Base-by-base conservation (phyloP, 1,140 invertebrate species). In the Psilanteris sp. region DNA sequence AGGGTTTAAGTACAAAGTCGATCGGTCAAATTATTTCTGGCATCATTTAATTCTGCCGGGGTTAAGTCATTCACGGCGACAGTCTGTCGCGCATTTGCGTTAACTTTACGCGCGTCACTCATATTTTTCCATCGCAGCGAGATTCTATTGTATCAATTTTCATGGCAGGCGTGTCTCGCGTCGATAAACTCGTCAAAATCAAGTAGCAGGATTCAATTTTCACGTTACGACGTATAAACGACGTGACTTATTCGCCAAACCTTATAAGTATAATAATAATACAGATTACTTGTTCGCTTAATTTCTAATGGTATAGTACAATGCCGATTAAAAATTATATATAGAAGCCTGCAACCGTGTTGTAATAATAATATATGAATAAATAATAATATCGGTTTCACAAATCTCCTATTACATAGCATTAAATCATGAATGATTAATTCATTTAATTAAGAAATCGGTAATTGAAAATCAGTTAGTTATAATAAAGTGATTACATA, bases 41-140 rank as follows among this genome's bases (percentile, higher is more conserved):
- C 43, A 22, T 14, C 43, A 22, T 52, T 66, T 57, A 57, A 64
- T 72, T 64, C 52, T 57, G 34, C 41, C 10, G 52, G 34, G 43
- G 52, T 59, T 73, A 57, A 73, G 52, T 66, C 43, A 57, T 64
- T 48, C 57, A 18, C 32, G 57, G 57, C 57, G 68, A 64, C 68
- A 55, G 68, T 7, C 39, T 50, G 68, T 72, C 68, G 68, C 32
- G 41, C 55, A 7, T 44, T 62, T 32, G 32, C 32, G 39, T 62
- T 62, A 61, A 54, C 54, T 54, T 55, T 14, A 55, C 48, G 48
- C 48, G 36, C 61, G 61, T 66, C 50, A 55, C 29, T 61, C 55
- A 39, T 26, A 62, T 32, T 62, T 62, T 72, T 62, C 39, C 18
- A 11, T 48, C 32, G 22, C 26, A 31, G 55, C 46, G 37, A 26